Evolutionary conservation across 2,797 vertebrate genomes (phyloP).

Genomic region (Micropoecilia bifurca): DNA sequence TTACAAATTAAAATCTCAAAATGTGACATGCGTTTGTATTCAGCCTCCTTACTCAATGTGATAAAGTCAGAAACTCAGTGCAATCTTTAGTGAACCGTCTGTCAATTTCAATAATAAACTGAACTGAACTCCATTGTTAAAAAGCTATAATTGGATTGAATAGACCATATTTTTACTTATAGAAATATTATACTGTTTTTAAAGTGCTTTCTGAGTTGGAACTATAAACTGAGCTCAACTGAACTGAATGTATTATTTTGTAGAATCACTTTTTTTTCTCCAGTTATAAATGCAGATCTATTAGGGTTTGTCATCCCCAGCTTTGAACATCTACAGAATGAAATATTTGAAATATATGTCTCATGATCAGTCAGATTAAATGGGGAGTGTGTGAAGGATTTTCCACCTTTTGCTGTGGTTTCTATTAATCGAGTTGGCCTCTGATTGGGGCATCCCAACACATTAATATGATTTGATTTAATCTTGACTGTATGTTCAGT

Average conservation of each 20-base stretch:
- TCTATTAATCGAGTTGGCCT: background rate
- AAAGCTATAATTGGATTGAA: background rate
- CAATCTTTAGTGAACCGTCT: background rate
- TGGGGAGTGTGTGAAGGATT: background rate
- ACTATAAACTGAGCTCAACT: background rate
- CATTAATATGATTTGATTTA: background rate
- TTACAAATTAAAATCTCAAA: background rate
- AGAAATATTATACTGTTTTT: background rate
- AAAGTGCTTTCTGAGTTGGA: background rate
- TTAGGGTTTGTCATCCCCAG: background rate
- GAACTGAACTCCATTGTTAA: background rate
- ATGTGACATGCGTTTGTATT: background rate
- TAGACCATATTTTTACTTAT: background rate
- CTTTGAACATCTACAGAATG: background rate
- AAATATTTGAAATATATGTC: background rate
- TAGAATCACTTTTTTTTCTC: background rate
- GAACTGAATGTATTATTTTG: background rate
- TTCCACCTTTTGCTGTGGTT: background rate
- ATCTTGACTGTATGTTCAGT: background rate
- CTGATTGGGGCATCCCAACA: background rate
- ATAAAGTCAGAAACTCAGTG: background rate
- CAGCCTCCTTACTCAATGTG: background rate
- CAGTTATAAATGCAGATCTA: background rate
- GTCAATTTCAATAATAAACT: background rate
- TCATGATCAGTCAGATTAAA: background rate